These are phyloP conservation scores for Trachelus stipa DNA, from an alignment of 2,888 invertebrate genomes.

Conservation along the genomic window DNA sequence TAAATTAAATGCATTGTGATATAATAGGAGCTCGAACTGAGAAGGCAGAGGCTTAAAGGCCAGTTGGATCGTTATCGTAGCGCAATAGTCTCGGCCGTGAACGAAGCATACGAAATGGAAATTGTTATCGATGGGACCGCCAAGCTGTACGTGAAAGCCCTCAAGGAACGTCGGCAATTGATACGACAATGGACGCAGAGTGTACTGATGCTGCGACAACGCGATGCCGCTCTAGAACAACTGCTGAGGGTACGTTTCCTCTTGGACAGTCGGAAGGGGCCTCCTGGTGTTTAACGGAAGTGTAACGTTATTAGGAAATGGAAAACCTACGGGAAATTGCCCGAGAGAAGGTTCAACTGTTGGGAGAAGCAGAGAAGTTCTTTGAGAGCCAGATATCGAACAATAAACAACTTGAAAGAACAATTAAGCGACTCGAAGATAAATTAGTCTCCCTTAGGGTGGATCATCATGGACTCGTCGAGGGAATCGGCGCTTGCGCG, in stretches of 20 bases:
- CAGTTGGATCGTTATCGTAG: slow-evolving; percentile 68
- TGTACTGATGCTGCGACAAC: slow-evolving; percentile 76
- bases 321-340: slow-evolving; percentile 67
- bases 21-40: slow-evolving; percentile 69
- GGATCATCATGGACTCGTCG: slow-evolving; percentile 56
- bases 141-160: slow-evolving; percentile 70
- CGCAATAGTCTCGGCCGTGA: slow-evolving; percentile 66
- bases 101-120: slow-evolving; percentile 71
- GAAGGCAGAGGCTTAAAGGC: slow-evolving; percentile 67
- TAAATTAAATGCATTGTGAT: background rate
- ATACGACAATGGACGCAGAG: slow-evolving; percentile 80
- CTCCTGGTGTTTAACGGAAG: background rate
- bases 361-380: slow-evolving; percentile 74
- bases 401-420: slow-evolving; percentile 69
- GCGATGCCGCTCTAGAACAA: slow-evolving; percentile 75
- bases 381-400: slow-evolving; percentile 72
- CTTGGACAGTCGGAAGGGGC: background rate
- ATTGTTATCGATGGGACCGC: slow-evolving; percentile 69
- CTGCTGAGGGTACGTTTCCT: slow-evolving; percentile 66
- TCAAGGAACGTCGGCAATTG: slow-evolving; percentile 76
- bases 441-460: slow-evolving; percentile 62
- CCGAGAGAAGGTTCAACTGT: slow-evolving; percentile 68
- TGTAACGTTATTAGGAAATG: slow-evolving; percentile 67
- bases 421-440: slow-evolving; percentile 63
- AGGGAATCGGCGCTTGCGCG: slow-evolving; percentile 60